A percentile compares a stretch with the other conserved stretches of the same genome.
Evolutionary conservation across 2,888 invertebrate genomes (phyloP).

Genomic region (Oscheius onirici): DNA sequence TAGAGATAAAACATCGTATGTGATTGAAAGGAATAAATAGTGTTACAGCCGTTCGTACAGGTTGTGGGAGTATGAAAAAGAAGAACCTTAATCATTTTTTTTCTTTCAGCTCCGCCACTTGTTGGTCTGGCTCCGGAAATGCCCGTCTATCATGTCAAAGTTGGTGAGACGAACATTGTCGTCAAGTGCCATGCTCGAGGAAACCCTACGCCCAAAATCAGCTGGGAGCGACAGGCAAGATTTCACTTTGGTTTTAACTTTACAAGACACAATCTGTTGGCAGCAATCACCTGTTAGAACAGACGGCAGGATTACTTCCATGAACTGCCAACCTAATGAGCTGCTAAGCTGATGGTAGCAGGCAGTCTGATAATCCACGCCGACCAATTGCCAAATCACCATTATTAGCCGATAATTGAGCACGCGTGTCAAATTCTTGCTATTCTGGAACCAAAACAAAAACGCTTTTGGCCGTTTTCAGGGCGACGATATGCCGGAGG

Average conservation of each 20-base stretch:
- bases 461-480: neutral
- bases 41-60: constrained; percentile 8
- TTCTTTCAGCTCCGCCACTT: constrained; percentile 44
- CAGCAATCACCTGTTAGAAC: constrained; percentile 23
- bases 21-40: neutral
- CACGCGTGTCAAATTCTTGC: constrained; percentile 20
- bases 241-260: constrained; percentile 1
- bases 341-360: constrained; percentile 30
- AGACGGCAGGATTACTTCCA: constrained; percentile 8
- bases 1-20: neutral
- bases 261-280: neutral
- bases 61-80: neutral
- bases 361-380: constrained; percentile 24
- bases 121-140: constrained; percentile 43
- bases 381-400: constrained; percentile 20
- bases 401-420: constrained; percentile 35
- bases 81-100: neutral
- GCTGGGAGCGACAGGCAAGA: constrained; percentile 53
- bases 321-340: constrained; percentile 29
- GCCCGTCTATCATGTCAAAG: constrained; percentile 40
- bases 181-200: constrained; percentile 59
- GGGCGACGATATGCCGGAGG: constrained; percentile 18
- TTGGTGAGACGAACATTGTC: constrained; percentile 48
- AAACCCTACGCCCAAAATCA: constrained; percentile 58
- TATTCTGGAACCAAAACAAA: constrained; percentile 16